Conservation (phyloP, 2,113 vertebrate species). For the Ptilonorhynchus violaceus region DNA sequence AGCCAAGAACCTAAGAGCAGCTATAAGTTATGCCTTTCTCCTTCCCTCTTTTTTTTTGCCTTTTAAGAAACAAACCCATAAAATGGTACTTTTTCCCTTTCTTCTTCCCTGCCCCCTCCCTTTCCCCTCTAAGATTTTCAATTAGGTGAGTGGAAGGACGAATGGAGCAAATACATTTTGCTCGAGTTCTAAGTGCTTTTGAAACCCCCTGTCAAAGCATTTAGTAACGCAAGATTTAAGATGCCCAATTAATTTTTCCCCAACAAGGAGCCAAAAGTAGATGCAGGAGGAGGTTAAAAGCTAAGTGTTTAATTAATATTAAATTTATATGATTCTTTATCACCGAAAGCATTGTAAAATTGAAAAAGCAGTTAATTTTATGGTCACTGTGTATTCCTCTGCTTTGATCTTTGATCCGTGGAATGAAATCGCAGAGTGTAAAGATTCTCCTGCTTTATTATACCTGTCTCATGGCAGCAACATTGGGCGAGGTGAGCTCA, state of each 20-base stretch:
- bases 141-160: constrained; percentile 70
- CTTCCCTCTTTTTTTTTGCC: neutral
- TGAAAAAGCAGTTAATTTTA: constrained; percentile 83
- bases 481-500: neutral
- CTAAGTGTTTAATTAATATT: constrained; percentile 86
- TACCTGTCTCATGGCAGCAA: constrained; percentile 44
- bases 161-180: constrained; percentile 53
- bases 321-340: constrained; percentile 84
- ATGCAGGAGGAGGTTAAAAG: constrained; percentile 80
- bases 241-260: constrained; percentile 78
- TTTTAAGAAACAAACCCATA: constrained; percentile 58
- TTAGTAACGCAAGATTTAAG: constrained; percentile 78
- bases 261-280: constrained; percentile 79
- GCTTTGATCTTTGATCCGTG: constrained; percentile 79
- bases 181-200: constrained; percentile 71
- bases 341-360: constrained; percentile 80
- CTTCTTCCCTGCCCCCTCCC: neutral
- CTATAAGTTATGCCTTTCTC: constrained; percentile 52
- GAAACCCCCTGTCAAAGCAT: constrained; percentile 74
- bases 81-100: constrained; percentile 38
- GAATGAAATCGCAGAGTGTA: constrained; percentile 68
- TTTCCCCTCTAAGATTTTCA: constrained; percentile 44
- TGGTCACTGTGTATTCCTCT: constrained; percentile 74
- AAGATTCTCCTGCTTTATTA: constrained; percentile 63
- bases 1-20: neutral